Evolutionary conservation across 2,888 invertebrate genomes (phyloP), one percentile per base, ranked within the genome.

Genomic region (Parnassius smintheus): DNA sequence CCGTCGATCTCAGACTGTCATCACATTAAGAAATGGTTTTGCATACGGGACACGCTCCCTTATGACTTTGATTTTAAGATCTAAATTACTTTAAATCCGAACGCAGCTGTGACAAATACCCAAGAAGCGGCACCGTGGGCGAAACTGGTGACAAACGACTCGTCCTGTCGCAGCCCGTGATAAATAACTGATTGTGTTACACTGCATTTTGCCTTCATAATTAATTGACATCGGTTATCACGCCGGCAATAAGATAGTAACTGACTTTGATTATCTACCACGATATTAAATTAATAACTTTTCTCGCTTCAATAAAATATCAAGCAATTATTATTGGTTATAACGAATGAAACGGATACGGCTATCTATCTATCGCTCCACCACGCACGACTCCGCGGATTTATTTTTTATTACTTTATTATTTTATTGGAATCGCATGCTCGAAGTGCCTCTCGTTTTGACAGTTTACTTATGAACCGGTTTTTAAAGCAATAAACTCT

Each of bases 111-210:
- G 86, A 89, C 85, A 83, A 85, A 87, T 83, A 78, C 80, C 78
- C 77, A 76, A 85, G 86, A 81, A 75, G 81, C 73, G 76, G 75
- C 77, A 72, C 77, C 83, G 90, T 90, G 88, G 91, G 90, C 86
- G 90, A 86, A 85, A 84, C 84, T 76, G 75, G 83, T 88, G 91
- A 90, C 88, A 91, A 91, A 91, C 83, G 89, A 85, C 85, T 80
- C 78, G 77, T 78, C 80, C 83, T 86, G 88, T 87, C 88, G 82
- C 86, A 84, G 77, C 79, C 75, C 48, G 82, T 89, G 89, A 91
- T 91, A 90, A 91, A 91, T 91, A 89, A 88, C 91, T 89, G 89
- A 91, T 90, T 88, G 83, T 86, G 85, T 88, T 90, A 87, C 89
- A 85, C 82, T 83, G 81, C 83, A 85, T 88, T 89, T 89, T 83